Base-by-base conservation (phyloP, 1,140 invertebrate species). In the Heliconius eleuchia region DNA sequence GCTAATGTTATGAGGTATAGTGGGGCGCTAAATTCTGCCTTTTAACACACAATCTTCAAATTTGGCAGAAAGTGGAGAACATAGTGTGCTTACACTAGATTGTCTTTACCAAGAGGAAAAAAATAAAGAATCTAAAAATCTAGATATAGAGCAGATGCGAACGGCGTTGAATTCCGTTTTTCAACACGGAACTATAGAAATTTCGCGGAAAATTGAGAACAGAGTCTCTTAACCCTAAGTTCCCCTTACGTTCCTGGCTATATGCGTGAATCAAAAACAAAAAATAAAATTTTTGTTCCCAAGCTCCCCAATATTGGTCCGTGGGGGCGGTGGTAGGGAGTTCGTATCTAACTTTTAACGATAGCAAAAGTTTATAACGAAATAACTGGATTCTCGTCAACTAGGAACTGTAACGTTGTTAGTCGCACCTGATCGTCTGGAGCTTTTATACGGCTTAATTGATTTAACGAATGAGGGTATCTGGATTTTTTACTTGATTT, bases 361-460 rank as follows among this genome's bases (percentile, higher is more conserved):
- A 91, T 91, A 91, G 85, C 80, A 86, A 92, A 92, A 88, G 91
- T 92, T 92, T 92, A 91, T 90, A 93, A 92, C 89, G 89, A 89
- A 92, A 92, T 94, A 89, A 92, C 87, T 82, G 86, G 91, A 92
- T 90, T 88, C 75, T 81, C 88, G 88, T 83, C 86, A 89, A 85
- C 85, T 80, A 78, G 81, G 83, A 73, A 82, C 84, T 82, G 71
- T 90, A 91, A 91, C 87, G 82, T 83, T 82, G 84, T 91, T 91
- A 89, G 83, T 85, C 84, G 80, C 86, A 86, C 86, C 86, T 87
- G 87, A 89, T 88, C 89, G 87, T 87, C 83, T 84, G 84, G 50
- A 75, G 75, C 77, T 80, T 81, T 81, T 80, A 81, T 81, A 80
- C 82, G 81, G 52, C 39, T 34, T 76, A 80, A 77, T 80, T 77